phyloP scores from a whole-genome alignment of 2,888 invertebrate genomes.

The Saturnia pavonia region DNA sequence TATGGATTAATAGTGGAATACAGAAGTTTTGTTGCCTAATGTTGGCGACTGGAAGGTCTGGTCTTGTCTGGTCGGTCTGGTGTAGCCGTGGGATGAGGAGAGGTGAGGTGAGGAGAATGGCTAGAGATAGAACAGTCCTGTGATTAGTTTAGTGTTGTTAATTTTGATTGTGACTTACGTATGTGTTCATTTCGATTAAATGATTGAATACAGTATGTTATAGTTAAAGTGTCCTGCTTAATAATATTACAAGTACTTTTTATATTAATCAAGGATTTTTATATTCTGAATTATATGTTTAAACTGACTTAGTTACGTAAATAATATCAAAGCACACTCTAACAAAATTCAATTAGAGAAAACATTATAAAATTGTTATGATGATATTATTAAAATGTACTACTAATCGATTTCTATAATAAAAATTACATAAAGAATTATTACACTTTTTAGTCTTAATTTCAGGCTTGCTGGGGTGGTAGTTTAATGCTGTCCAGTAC shows the following conservation, averaged over 20 bases:
- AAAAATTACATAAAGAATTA: background rate
- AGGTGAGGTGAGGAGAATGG: too few species aligned
- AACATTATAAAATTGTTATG: background rate
- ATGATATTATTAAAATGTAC: background rate
- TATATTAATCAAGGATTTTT: too few species aligned
- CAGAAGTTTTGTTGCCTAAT: background rate
- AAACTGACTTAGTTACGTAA: background rate
- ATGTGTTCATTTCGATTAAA: too few species aligned
- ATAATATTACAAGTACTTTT: too few species aligned
- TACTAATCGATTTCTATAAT: background rate
- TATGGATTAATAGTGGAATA: background rate
- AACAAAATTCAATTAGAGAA: background rate
- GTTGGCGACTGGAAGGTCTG: background rate
- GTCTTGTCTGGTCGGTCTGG: too few species aligned
- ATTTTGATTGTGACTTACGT: too few species aligned
- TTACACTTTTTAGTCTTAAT: constrained; percentile 28
- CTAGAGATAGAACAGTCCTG: too few species aligned
- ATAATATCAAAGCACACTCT: background rate
- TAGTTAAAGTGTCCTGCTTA: too few species aligned
- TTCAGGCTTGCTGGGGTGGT: constrained; percentile 91
- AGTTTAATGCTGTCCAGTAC: constrained; percentile 86
- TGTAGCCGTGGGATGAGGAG: too few species aligned
- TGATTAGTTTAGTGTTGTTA: too few species aligned
- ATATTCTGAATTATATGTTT: too few species aligned
- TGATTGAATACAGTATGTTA: too few species aligned